Evolutionary conservation across 2,797 vertebrate species (phyloP).

Genomic region (Sebastes cheni): DNA sequence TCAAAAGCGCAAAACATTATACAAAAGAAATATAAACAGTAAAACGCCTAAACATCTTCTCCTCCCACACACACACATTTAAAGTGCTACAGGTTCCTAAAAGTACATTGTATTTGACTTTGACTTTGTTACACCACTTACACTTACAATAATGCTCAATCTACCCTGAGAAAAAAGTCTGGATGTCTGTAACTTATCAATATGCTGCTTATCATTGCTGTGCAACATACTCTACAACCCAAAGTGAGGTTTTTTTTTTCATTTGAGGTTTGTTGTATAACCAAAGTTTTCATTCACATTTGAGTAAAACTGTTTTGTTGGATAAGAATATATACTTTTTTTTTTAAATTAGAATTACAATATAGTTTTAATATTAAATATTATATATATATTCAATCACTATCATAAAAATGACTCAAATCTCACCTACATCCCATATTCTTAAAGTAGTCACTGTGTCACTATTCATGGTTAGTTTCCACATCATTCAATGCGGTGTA

Average conservation of each 20-base stretch:
- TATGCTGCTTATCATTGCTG: background rate
- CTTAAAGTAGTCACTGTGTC: background rate
- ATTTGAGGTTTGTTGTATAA: background rate
- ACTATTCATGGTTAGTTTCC: background rate
- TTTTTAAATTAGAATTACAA: rapidly evolving
- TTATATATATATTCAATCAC: background rate
- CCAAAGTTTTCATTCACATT: background rate
- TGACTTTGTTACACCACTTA: too few relatives aligned
- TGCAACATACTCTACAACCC: background rate
- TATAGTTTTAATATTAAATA: background rate
- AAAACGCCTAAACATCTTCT: background rate
- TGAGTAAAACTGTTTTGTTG: rapidly evolving
- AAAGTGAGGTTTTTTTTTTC: background rate
- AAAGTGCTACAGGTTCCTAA: background rate
- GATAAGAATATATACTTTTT: background rate
- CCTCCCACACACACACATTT: background rate
- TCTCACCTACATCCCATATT: background rate
- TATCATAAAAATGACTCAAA: background rate
- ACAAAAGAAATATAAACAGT: background rate
- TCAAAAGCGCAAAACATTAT: background rate
- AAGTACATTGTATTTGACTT: background rate
- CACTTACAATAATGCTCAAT: too few relatives aligned
- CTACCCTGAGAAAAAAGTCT: too few relatives aligned
- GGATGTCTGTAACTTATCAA: background rate
- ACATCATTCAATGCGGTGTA: conserved; percentile 10